These are phyloP conservation scores for Setipinna tenuifilis DNA, from an alignment of 2,797 vertebrate genomes.

Conservation along the genomic window DNA sequence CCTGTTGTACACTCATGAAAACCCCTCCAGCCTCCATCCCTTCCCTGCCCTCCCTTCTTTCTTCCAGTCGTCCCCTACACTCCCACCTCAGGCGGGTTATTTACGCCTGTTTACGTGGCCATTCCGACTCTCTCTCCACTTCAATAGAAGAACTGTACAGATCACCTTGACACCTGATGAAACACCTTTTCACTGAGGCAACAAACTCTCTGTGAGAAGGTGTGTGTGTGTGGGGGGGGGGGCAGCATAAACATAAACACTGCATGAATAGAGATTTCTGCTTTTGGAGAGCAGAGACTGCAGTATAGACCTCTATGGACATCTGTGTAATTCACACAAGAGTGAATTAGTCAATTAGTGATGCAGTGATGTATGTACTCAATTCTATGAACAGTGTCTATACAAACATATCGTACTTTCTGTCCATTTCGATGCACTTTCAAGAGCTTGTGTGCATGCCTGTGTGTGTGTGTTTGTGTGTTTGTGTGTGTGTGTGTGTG, in stretches of 20 bases:
- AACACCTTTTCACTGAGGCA: background rate
- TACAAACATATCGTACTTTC: background rate
- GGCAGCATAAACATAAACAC: too few species aligned
- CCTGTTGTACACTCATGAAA: too few species aligned
- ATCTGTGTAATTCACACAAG: too few species aligned
- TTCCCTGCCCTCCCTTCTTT: too few species aligned
- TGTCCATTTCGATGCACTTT: slow-evolving; percentile 29
- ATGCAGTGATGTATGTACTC: background rate
- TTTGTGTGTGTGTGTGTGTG: slow-evolving; percentile 14
- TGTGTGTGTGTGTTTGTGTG: slow-evolving; percentile 50
- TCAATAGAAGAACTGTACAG: background rate
- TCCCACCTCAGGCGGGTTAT: background rate
- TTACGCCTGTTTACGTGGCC: background rate
- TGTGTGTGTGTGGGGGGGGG: too few species aligned
- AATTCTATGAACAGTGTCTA: background rate
- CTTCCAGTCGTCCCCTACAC: too few species aligned
- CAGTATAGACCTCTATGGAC: too few species aligned
- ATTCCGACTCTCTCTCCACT: background rate
- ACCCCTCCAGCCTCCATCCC: background rate
- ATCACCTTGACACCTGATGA: slow-evolving; percentile 16
- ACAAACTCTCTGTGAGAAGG: background rate
- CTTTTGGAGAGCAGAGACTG: too few species aligned
- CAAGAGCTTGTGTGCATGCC: slow-evolving; percentile 53
- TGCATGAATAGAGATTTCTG: too few species aligned
- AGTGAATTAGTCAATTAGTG: too few species aligned